Percentiles rank a stretch among this genome's conserved stretches.
Conservation (phyloP, 2,888 invertebrate species). For the Nomada fucata region DNA sequence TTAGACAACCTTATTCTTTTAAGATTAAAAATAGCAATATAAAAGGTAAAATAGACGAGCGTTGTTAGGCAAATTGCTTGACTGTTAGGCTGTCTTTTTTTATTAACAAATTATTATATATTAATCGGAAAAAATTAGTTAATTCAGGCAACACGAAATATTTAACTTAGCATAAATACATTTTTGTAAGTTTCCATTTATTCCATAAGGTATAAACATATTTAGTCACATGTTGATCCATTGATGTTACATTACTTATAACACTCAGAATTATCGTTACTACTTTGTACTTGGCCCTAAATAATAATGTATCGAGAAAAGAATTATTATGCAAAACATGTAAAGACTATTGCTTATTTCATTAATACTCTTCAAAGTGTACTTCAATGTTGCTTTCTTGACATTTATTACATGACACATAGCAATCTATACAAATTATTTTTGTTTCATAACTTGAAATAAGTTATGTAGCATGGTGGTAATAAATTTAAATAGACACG, state of each 20-base stretch:
- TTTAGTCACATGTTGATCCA: background rate
- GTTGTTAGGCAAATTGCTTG: too few relatives aligned
- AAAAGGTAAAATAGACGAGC: background rate
- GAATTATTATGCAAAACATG: conserved; percentile 7
- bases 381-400: conserved; percentile 5
- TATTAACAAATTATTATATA: too few relatives aligned
- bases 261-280: background rate
- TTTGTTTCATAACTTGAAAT: conserved; percentile 5
- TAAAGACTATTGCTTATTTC: conserved; percentile 1
- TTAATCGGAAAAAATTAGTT: too few relatives aligned
- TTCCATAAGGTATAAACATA: conserved; percentile 2
- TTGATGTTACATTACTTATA: background rate
- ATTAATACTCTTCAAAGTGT: conserved; percentile 13
- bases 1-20: too few relatives aligned
- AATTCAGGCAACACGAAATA: background rate
- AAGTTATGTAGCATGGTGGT: conserved; percentile 17
- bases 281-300: background rate
- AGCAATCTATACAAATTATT: conserved; percentile 19
- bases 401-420: conserved; percentile 14
- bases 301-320: background rate
- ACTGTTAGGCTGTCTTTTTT: too few relatives aligned
- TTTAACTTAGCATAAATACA: background rate
- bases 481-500: conserved; percentile 11
- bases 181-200: background rate
- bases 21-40: too few relatives aligned